Conservation (phyloP, 2,113 vertebrate genomes). For the Gadus macrocephalus region DNA sequence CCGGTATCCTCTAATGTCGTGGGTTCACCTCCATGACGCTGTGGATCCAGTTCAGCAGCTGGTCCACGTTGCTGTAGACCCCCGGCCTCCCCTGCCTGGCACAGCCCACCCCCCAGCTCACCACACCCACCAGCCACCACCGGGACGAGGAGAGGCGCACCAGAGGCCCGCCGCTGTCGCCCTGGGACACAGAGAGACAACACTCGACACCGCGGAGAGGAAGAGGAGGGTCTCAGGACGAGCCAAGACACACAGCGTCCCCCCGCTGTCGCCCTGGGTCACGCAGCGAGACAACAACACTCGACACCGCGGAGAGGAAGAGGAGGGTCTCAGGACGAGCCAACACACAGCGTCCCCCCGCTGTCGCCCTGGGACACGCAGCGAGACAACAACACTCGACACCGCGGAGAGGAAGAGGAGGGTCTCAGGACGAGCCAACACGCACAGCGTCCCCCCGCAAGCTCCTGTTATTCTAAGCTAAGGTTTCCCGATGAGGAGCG, state of each 20-base stretch:
- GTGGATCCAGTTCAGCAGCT: slow-evolving; percentile 82
- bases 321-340: not conserved
- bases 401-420: not conserved
- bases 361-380: slow-evolving; percentile 83
- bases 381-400: not conserved
- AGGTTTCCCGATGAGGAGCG: no score
- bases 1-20: not conserved
- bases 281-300: not conserved
- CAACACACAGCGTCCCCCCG: slow-evolving; percentile 54
- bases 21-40: slow-evolving; percentile 71
- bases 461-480: no score
- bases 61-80: slow-evolving; percentile 78
- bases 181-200: slow-evolving; percentile 61
- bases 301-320: not conserved
- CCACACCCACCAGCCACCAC: slow-evolving; percentile 83
- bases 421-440: not conserved
- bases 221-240: not conserved
- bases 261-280: slow-evolving; percentile 90
- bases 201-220: no score
- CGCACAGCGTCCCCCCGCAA: no score
- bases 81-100: slow-evolving; percentile 72
- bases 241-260: not conserved
- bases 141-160: slow-evolving; percentile 49
- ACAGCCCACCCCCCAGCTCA: slow-evolving; percentile 91
- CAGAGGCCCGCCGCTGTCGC: slow-evolving; percentile 88